Base-by-base conservation (phyloP, 2,888 invertebrate genomes). In the Cantharis flavilabris region DNA sequence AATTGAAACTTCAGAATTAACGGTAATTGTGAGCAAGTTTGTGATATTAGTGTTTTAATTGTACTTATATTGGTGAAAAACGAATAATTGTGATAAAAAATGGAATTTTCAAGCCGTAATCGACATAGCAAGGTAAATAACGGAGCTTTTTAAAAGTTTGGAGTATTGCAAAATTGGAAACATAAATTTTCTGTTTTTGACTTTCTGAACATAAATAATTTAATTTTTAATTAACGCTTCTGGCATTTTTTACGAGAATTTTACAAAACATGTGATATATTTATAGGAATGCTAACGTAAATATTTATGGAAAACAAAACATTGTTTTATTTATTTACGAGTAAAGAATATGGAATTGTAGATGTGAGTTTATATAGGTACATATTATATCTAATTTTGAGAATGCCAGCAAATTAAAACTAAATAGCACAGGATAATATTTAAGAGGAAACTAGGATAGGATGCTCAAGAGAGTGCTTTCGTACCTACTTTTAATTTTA, bases 1-100 rank as follows among this genome's bases (percentile, higher is more conserved):
- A 64, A 70, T 65, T 28, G 30, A 63, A 72, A 69, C 70, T 20
- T 20, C 28, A 74, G 23, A 28, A 49, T 20, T 69, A 26, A 18
- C 11, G 28, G 26, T 2, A 69, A 62, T 74, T 74, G 70, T 70
- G 70, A 70, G 62, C 23, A 62, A 33, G 70, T 33, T 49, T 49
- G 33, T 30, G 28, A 26, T 69, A 69, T 26, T 69, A 16, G n/a
- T 49, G 49, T 49, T 49, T 49, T 49, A 49, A 49, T 49, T 49
- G 49, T 49, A 49, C 49, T 49, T n/a, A n/a, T 49, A 49, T 49
- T 49, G 7, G 49, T n/a, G n/a, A 49, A 49, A 49, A 33, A 33
- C 33, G 33, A 4, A 5, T 33, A 33, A n/a, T 49, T 49, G 49
- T 49, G 49, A 49, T 49, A 49, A 49, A 49, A 49, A 49, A 49